These are phyloP conservation scores for Ethmia dodecea DNA, from an alignment of 2,888 invertebrate species.

Conservation along the genomic window DNA sequence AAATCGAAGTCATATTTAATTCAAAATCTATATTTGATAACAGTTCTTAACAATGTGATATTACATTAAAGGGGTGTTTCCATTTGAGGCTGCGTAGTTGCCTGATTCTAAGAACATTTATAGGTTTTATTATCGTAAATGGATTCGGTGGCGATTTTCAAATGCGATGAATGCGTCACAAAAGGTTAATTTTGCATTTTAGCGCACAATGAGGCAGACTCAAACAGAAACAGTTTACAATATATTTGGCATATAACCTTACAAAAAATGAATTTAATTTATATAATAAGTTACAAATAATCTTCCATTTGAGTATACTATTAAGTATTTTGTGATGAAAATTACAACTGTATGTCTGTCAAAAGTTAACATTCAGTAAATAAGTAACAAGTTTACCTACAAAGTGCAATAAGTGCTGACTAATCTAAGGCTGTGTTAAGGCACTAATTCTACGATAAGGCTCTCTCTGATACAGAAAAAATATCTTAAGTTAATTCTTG, in stretches of 20 bases:
- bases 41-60: conserved; percentile 73
- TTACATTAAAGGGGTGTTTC: too few species aligned
- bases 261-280: conserved; percentile 48
- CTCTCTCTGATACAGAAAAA: conserved; percentile 26
- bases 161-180: too few species aligned
- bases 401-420: conserved; percentile 27
- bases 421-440: conserved; percentile 36
- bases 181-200: too few species aligned
- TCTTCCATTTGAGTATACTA: conserved; percentile 15
- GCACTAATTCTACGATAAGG: conserved; percentile 61
- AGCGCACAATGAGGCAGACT: too few species aligned
- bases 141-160: too few species aligned
- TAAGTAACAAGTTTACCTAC: conserved; percentile 26
- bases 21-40: conserved; percentile 73
- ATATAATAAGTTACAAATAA: conserved; percentile 44
- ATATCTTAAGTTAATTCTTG: conserved; percentile 16
- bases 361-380: conserved; percentile 22
- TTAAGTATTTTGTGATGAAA: conserved; percentile 47
- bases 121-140: too few species aligned
- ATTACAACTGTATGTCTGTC: conserved; percentile 13
- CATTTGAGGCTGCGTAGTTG: too few species aligned
- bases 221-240: too few species aligned
- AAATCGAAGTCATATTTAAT: conserved; percentile 18
- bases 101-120: too few species aligned
- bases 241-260: conserved; percentile 76